Percentiles rank a stretch among this genome's conserved stretches.
These are phyloP conservation scores for Hucho hucho DNA, from an alignment of 2,113 vertebrate genomes.

Conservation along the genomic window DNA sequence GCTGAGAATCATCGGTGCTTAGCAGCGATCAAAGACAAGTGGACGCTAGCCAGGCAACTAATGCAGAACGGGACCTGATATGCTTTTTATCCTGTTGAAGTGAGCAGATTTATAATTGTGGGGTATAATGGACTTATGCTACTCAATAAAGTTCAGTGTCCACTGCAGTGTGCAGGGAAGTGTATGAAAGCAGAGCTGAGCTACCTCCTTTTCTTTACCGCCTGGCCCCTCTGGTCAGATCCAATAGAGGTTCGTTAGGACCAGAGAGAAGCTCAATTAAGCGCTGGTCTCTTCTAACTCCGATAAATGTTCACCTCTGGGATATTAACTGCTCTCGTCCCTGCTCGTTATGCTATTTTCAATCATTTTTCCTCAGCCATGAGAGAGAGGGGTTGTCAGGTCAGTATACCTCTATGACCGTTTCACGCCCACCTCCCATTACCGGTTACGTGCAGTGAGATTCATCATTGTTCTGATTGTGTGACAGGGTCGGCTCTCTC, in stretches of 20 bases:
- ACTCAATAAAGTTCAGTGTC: slow-evolving; percentile 17
- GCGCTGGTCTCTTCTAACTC: slow-evolving; percentile 26
- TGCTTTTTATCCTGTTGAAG: slow-evolving; percentile 28
- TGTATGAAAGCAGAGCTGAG: slow-evolving; percentile 27
- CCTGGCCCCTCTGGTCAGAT: not conserved
- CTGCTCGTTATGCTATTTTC: slow-evolving; percentile 50
- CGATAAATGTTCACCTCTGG: slow-evolving; percentile 20
- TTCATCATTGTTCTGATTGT: slow-evolving; percentile 75
- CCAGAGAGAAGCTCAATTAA: slow-evolving; percentile 31
- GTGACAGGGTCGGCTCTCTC: slow-evolving; percentile 62
- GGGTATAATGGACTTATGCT: slow-evolving; percentile 41
- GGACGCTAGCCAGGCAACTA: slow-evolving; percentile 37
- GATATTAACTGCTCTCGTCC: slow-evolving; percentile 33
- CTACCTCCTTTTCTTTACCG: slow-evolving; percentile 2
- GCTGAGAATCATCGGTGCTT: slow-evolving; percentile 40
- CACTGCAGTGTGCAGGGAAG: not conserved
- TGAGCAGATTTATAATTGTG: slow-evolving; percentile 47
- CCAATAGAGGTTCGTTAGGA: no score
- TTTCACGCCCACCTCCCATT: slow-evolving; percentile 38
- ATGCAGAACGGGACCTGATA: slow-evolving; percentile 43
- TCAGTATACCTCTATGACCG: slow-evolving; percentile 33
- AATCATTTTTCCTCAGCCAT: slow-evolving; percentile 33
- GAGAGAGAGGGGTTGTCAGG: slow-evolving; percentile 33
- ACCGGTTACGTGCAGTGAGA: slow-evolving; percentile 42
- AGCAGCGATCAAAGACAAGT: slow-evolving; percentile 39